phyloP scores from a whole-genome alignment of 2,797 vertebrate genomes.

The Linurgus olivaceus region DNA sequence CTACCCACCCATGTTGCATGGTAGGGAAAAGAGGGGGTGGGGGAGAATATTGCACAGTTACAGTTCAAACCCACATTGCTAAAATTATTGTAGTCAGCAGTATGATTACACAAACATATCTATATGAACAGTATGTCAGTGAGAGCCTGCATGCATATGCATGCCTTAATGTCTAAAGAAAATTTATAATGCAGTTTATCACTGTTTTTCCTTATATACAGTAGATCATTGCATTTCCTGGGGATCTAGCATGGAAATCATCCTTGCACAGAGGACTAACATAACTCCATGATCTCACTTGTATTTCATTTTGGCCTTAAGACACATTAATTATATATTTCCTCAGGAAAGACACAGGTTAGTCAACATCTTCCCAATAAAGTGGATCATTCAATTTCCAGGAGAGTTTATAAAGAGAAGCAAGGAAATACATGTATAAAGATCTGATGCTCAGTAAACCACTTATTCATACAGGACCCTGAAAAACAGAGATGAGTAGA shows the following conservation, averaged over 20 bases:
- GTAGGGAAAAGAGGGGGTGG: background rate
- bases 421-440: background rate
- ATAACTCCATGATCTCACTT: background rate
- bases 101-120: background rate
- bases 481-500: background rate
- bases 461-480: background rate
- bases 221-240: background rate
- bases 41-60: background rate
- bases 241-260: background rate
- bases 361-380: background rate
- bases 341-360: background rate
- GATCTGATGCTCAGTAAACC: background rate
- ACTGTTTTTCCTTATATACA: background rate
- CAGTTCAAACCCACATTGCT: background rate
- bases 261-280: background rate
- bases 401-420: background rate
- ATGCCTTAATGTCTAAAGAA: background rate
- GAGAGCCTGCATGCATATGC: background rate
- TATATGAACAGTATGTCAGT: background rate
- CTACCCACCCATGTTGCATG: too few species aligned
- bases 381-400: background rate
- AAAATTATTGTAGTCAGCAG: background rate
- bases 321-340: background rate
- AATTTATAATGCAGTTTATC: background rate
- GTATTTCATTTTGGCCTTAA: background rate